Conservation (phyloP, 2,797 vertebrate species). For the Smutsia gigantea region DNA sequence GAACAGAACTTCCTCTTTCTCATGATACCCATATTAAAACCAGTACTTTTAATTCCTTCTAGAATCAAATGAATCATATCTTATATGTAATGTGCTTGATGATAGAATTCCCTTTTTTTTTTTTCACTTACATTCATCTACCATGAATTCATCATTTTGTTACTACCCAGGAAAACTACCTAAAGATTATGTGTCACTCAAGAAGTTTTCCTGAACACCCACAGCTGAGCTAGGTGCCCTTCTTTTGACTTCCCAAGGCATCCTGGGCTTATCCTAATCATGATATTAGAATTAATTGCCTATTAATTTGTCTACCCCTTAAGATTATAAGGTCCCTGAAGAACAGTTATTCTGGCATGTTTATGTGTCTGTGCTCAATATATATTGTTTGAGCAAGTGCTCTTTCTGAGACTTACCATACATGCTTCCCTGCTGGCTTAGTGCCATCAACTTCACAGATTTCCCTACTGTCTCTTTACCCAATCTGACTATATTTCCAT, state of each 20-base stretch:
- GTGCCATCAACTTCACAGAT: neutral
- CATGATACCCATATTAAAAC: neutral
- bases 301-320: neutral
- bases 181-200: neutral
- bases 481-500: neutral
- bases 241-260: neutral
- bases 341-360: neutral
- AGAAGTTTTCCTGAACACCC: neutral
- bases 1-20: neutral
- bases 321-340: neutral
- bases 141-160: neutral
- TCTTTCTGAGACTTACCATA: neutral
- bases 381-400: neutral
- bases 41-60: neutral
- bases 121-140: neutral
- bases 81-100: neutral
- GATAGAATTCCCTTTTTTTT: neutral
- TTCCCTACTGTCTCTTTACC: neutral
- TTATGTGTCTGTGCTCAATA: neutral
- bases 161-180: neutral
- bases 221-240: neutral
- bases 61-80: neutral
- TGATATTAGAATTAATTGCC: neutral
- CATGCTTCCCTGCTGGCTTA: neutral
- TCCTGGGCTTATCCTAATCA: neutral